A percentile compares a stretch with the other conserved stretches of the same genome.
Conservation (phyloP, 2,113 vertebrate species). For the Mormyrus lacerda region DNA sequence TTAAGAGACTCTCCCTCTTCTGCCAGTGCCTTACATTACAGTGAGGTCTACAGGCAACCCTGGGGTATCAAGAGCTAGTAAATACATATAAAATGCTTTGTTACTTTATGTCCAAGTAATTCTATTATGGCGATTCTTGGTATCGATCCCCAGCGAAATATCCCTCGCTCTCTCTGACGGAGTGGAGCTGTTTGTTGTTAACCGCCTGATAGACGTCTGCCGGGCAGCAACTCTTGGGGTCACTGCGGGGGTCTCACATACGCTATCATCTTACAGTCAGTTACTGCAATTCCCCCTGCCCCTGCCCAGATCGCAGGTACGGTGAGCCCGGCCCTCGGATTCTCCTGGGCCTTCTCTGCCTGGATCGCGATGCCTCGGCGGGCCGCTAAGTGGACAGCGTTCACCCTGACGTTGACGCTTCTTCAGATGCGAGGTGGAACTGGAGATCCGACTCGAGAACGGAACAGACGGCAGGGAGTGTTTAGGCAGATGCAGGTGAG, state of each 20-base stretch:
- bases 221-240: not conserved
- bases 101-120: conserved; percentile 14
- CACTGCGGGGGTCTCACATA: not conserved
- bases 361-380: not conserved
- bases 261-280: not conserved
- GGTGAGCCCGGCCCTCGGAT: not conserved
- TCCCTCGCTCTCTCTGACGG: not conserved
- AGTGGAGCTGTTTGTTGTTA: not conserved
- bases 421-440: not conserved
- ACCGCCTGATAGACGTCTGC: not conserved
- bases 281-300: not conserved
- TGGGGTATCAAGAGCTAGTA: not conserved
- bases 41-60: not conserved
- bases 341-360: not conserved
- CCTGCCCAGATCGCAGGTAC: not conserved
- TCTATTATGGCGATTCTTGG: conserved; percentile 7
- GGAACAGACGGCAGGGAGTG: not conserved
- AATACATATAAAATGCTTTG: conserved; percentile 12
- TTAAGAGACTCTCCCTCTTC: not conserved
- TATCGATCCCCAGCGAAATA: not conserved
- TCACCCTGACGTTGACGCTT: not conserved
- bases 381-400: not conserved
- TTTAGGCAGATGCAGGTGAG: not conserved
- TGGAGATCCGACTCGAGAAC: not conserved
- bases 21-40: not conserved